A percentile compares a stretch with the other conserved stretches of the same genome.
Evolutionary conservation across 2,888 invertebrate species (phyloP).

Genomic region (Phalangium opilio): DNA sequence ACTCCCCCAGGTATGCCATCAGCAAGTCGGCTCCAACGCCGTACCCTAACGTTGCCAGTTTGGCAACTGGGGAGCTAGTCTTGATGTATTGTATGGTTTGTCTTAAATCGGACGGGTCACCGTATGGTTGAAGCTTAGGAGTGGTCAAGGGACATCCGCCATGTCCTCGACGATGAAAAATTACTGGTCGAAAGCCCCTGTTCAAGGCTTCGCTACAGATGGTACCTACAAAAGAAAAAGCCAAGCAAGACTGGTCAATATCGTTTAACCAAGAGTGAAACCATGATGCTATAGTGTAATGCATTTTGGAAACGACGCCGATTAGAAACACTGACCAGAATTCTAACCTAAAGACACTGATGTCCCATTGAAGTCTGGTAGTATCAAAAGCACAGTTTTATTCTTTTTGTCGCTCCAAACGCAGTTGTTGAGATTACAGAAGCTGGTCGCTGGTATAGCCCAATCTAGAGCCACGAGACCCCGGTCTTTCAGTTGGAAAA

Average conservation of each 20-base stretch:
- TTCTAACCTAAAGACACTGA: too few species aligned
- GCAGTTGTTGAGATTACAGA: too few species aligned
- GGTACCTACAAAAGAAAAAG: too few species aligned
- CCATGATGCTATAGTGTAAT: too few species aligned
- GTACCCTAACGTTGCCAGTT: conserved; percentile 24
- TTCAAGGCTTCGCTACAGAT: conserved; percentile 22
- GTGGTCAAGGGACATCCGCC: conserved; percentile 25
- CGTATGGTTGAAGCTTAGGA: conserved; percentile 24
- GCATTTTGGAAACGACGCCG: too few species aligned
- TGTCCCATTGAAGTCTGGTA: conserved; percentile 25
- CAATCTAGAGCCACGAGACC: conserved; percentile 28
- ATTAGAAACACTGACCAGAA: too few species aligned
- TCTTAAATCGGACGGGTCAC: conserved; percentile 26
- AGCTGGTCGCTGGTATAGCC: too few species aligned
- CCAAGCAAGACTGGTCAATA: too few species aligned
- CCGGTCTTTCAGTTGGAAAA: conserved; percentile 25
- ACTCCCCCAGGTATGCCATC: conserved; percentile 28
- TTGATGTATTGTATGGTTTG: conserved; percentile 25
- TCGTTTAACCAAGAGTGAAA: too few species aligned
- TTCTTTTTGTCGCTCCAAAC: too few species aligned
- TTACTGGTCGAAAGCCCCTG: conserved; percentile 24
- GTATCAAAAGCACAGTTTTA: conserved; percentile 23
- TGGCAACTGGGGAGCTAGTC: conserved; percentile 21
- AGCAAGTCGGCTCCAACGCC: conserved; percentile 25
- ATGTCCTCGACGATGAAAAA: conserved; percentile 27